A percentile compares a stretch with the other conserved stretches of the same genome.
phyloP scores from a whole-genome alignment of 1,140 invertebrate genomes.

The Trigoniulus corallinus region DNA sequence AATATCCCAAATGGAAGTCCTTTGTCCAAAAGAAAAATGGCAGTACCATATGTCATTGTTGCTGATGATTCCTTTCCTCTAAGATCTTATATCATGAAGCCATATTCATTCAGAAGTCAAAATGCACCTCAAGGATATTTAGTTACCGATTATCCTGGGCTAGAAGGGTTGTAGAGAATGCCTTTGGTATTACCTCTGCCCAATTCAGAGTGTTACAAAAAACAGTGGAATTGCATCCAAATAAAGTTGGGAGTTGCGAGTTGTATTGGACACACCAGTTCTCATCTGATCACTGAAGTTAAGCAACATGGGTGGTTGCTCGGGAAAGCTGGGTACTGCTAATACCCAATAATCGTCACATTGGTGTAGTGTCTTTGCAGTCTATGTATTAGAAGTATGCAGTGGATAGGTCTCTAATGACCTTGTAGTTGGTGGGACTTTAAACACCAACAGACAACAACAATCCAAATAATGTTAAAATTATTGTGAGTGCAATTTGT shows the following conservation, averaged over 20 bases:
- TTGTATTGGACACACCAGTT: too few species aligned
- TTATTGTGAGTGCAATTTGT: constrained; percentile 7
- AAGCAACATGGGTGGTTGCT: too few species aligned
- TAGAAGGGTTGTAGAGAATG: constrained; percentile 18
- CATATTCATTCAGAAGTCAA: constrained; percentile 22
- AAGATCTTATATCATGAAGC: constrained; percentile 24
- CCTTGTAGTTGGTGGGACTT: too few species aligned
- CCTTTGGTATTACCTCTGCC: constrained; percentile 17
- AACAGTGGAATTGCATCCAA: constrained; percentile 7
- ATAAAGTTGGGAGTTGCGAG: too few species aligned
- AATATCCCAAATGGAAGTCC: not conserved
- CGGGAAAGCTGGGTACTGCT: too few species aligned
- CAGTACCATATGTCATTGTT: constrained; percentile 16
- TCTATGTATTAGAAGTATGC: too few species aligned
- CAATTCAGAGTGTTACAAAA: constrained; percentile 12
- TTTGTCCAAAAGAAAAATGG: not conserved
- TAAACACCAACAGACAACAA: too few species aligned
- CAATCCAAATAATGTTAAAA: too few species aligned
- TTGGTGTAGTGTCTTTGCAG: too few species aligned
- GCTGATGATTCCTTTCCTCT: constrained; percentile 32
- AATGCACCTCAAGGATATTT: constrained; percentile 19
- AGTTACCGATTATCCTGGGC: constrained; percentile 18
- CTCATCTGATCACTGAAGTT: too few species aligned
- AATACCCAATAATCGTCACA: too few species aligned
- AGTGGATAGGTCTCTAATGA: too few species aligned